A percentile compares a stretch with the other conserved stretches of the same genome.
Evolutionary conservation across 2,888 invertebrate genomes (phyloP).

Genomic region (Molorchus minor): DNA sequence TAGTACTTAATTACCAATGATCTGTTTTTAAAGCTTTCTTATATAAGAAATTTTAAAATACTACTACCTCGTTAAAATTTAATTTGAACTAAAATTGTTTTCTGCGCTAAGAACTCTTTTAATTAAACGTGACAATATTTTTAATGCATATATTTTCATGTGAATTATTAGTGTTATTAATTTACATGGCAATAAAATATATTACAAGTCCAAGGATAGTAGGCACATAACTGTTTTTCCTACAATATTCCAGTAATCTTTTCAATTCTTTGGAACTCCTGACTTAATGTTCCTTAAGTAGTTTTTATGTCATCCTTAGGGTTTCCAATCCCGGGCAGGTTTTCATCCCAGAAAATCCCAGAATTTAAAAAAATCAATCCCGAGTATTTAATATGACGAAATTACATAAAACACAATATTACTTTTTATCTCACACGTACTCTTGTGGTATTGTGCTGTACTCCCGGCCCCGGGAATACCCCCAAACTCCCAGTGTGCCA

Average conservation of each 20-base stretch:
- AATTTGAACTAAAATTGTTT: slow-evolving; percentile 29
- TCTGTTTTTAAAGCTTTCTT: slow-evolving; percentile 35
- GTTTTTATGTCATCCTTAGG: no score
- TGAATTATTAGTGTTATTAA: slow-evolving; percentile 37
- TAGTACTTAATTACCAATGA: slow-evolving; percentile 40
- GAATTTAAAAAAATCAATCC: no score
- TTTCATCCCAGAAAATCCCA: no score
- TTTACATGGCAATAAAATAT: slow-evolving; percentile 36
- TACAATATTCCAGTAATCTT: no score
- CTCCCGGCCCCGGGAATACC: background rate
- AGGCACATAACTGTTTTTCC: no score
- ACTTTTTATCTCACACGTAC: background rate
- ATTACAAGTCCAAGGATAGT: slow-evolving; percentile 18
- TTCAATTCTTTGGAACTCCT: no score
- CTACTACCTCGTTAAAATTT: slow-evolving; percentile 40
- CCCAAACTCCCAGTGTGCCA: no score
- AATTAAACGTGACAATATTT: slow-evolving; percentile 44
- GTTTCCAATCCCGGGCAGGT: no score
- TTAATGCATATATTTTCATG: slow-evolving; percentile 40
- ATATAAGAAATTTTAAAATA: slow-evolving; percentile 34
- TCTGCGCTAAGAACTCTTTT: slow-evolving; percentile 29
- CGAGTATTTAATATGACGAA: no score
- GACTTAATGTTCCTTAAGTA: no score
- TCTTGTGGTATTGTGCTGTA: no score
- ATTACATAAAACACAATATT: background rate